These are phyloP conservation scores for Lottia scabra DNA, from an alignment of 2,888 invertebrate genomes.

Conservation along the genomic window DNA sequence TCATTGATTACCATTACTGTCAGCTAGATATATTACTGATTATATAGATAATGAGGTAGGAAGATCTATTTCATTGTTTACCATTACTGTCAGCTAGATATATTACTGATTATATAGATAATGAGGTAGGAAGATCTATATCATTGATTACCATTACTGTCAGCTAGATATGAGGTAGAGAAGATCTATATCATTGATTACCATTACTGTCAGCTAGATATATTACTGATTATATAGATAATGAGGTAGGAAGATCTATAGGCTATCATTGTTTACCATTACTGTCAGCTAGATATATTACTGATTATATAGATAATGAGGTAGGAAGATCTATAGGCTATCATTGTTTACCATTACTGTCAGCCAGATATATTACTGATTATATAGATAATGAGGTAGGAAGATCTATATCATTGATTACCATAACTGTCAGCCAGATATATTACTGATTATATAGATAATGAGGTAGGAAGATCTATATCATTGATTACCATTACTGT, in stretches of 20 bases:
- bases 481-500: too few species aligned
- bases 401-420: conserved; percentile 30
- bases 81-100: too few species aligned
- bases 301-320: too few species aligned
- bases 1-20: conserved; percentile 57
- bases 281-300: too few species aligned
- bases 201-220: conserved; percentile 62
- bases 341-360: conserved; percentile 62
- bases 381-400: conserved; percentile 63
- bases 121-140: too few species aligned
- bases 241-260: conserved; percentile 46
- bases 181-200: conserved; percentile 20
- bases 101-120: too few species aligned
- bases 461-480: conserved; percentile 46
- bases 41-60: conserved; percentile 63
- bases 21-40: conserved; percentile 65
- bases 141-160: too few species aligned
- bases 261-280: too few species aligned
- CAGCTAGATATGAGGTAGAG: too few species aligned
- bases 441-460: conserved; percentile 66
- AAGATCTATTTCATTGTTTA: too few species aligned
- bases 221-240: conserved; percentile 66
- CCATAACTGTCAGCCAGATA: conserved; percentile 62
- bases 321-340: conserved; percentile 32
- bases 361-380: conserved; percentile 65